Conservation (phyloP, 53 echinoderm and acorn worm genomes). For the Mesocentrotus franciscanus region DNA sequence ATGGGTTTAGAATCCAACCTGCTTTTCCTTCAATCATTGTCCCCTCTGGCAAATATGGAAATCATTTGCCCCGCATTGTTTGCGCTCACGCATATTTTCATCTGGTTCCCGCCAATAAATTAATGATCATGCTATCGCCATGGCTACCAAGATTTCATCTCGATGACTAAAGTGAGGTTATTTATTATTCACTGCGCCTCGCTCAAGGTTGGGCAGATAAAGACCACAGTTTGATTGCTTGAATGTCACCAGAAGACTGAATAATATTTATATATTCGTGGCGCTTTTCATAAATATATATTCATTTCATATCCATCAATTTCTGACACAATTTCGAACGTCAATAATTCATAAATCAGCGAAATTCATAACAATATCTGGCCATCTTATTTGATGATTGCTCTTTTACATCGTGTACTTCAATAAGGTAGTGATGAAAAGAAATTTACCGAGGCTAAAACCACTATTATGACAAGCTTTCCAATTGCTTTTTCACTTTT, state of each 20-base stretch:
- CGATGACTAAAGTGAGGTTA: background rate
- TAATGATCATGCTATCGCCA: slow-evolving; percentile 39
- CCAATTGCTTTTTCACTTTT: background rate
- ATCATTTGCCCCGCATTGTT: slow-evolving; percentile 32
- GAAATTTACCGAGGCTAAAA: background rate
- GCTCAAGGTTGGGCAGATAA: slow-evolving; percentile 2
- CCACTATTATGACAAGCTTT: background rate
- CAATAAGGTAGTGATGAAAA: background rate
- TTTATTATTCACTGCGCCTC: background rate
- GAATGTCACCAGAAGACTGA: background rate
- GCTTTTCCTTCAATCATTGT: background rate
- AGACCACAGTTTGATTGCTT: background rate
- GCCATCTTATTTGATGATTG: background rate
- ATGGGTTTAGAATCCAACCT: background rate
- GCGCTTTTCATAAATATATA: background rate
- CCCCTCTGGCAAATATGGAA: slow-evolving; percentile 31
- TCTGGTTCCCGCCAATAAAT: slow-evolving; percentile 34
- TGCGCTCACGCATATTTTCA: slow-evolving; percentile 43
- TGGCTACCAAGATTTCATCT: slow-evolving; percentile 43
- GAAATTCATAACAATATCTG: background rate
- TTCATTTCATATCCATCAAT: slow-evolving; percentile 4
- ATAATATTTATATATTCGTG: background rate
- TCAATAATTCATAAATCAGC: background rate
- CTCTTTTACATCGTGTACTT: background rate
- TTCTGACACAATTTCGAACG: slow-evolving; percentile 1